Conservation (phyloP, 1,140 invertebrate genomes). For the Temnothorax longispinosus region DNA sequence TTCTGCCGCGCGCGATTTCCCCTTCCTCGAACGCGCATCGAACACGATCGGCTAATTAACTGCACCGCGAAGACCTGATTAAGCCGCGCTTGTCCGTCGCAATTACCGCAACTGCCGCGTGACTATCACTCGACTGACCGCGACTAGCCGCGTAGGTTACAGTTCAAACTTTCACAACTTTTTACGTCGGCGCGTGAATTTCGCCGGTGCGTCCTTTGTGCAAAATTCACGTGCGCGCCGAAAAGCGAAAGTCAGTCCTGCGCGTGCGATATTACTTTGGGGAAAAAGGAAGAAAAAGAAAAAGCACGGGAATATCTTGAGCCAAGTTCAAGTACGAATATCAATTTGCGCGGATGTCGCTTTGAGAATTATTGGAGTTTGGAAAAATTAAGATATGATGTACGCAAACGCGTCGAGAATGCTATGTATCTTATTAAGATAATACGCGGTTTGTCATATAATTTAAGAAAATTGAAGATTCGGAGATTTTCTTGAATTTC, state of each 20-base stretch:
- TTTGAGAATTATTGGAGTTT: background rate
- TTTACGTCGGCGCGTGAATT: conserved; percentile 19
- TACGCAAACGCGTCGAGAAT: background rate
- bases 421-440: background rate
- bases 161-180: conserved; percentile 62
- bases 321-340: background rate
- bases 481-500: background rate
- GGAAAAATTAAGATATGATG: background rate
- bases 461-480: conserved; percentile 1
- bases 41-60: conserved; percentile 20
- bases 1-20: background rate
- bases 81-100: background rate
- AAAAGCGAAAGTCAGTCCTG: conserved; percentile 34
- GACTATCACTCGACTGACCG: conserved; percentile 30
- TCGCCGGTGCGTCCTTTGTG: background rate
- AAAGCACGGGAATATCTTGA: background rate
- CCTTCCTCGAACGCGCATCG: background rate
- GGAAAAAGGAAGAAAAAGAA: background rate
- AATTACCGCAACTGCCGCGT: conserved; percentile 13
- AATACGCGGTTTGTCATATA: background rate
- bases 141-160: conserved; percentile 35
- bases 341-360: background rate
- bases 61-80: conserved; percentile 25
- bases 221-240: background rate
- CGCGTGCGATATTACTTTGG: background rate